Base-by-base conservation (phyloP, 2,888 invertebrate species). In the Teleogryllus oceanicus region DNA sequence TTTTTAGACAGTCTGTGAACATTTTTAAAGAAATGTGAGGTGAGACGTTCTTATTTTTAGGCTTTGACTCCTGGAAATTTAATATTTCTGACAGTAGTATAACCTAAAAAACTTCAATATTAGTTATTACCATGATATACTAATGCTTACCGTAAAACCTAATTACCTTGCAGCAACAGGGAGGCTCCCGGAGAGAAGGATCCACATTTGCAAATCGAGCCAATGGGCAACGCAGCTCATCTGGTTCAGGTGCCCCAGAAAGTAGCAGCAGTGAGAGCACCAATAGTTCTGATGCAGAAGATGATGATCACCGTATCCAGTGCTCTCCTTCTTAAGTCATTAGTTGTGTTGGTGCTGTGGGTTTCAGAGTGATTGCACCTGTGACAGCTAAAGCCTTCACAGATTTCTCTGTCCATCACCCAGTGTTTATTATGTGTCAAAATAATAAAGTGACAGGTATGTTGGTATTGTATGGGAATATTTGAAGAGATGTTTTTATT, bases 251-350 rank as follows among this genome's bases (percentile, higher is more conserved):
- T 18, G 62, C 13, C 13, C 16, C n/a, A 18, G 16, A 62, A n/a
- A 62, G 62, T n/a, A 62, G 62, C n/a, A 62, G 62, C n/a, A 62
- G 62, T 62, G 78, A 77, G 51, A 80, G 81, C 79, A 77, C 77
- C 21, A 77, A 75, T n/a, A 80, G 80, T 50, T 78, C 78, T 3
- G 80, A 80, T 50, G 79, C 77, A 51, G 80, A 80, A n/a, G 77
- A 74, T 11, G 77, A 74, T 5, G 51, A 74, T n/a, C 76, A 78
- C 21, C 21, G 80, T 24, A 79, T 80, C 18, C 80, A 79, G 75
- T 80, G 80, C 76, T 80, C 80, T 3, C 80, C 79, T 16, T 77
- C 79, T 51, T 79, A 81, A 51, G 80, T n/a, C 24, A 37, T 62
- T 24, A 21, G 18, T 4, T 74, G 11, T 24, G 49, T 49, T 62